phyloP scores from a whole-genome alignment of 2,797 vertebrate species.

The Oryzias dopingdopingensis region DNA sequence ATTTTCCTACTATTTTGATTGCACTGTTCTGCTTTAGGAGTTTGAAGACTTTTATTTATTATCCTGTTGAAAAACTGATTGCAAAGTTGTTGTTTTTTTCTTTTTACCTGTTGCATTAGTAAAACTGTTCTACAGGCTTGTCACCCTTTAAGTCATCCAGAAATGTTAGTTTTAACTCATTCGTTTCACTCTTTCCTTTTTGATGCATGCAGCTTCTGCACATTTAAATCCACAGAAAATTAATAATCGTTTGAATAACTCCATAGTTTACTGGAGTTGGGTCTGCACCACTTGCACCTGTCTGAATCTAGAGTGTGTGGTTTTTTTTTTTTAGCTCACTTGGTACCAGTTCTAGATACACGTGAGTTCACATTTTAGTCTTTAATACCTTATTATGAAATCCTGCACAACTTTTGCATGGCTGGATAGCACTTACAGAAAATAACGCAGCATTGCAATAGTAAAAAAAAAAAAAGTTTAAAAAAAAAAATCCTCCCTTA shows the following conservation, averaged over 20 bases:
- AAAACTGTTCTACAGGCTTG: conserved; percentile 11
- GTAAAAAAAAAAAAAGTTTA: not conserved
- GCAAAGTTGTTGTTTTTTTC: conserved; percentile 33
- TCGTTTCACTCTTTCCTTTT: not conserved
- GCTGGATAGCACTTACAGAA: not conserved
- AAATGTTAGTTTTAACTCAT: not conserved
- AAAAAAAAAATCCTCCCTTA: conserved; percentile 13
- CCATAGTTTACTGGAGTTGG: no score
- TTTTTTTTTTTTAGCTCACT: no score
- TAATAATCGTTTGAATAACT: no score
- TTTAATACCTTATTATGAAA: not conserved
- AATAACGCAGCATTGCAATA: no score
- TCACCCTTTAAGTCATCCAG: conserved; percentile 24
- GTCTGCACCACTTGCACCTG: no score
- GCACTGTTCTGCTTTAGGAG: conserved; percentile 58
- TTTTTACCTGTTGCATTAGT: conserved; percentile 53
- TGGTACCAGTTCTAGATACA: no score
- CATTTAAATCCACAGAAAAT: no score
- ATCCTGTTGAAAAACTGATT: conserved; percentile 30
- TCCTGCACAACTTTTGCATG: conserved; percentile 3
- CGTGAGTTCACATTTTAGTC: no score
- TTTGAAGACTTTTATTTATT: conserved; percentile 59
- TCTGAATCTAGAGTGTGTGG: no score
- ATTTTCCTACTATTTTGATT: conserved; percentile 44
- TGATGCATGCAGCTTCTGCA: no score